A percentile compares a stretch with the other conserved stretches of the same genome.
These are phyloP conservation scores for Podarcis raffonei DNA, from an alignment of 2,113 vertebrate species.

Conservation along the genomic window DNA sequence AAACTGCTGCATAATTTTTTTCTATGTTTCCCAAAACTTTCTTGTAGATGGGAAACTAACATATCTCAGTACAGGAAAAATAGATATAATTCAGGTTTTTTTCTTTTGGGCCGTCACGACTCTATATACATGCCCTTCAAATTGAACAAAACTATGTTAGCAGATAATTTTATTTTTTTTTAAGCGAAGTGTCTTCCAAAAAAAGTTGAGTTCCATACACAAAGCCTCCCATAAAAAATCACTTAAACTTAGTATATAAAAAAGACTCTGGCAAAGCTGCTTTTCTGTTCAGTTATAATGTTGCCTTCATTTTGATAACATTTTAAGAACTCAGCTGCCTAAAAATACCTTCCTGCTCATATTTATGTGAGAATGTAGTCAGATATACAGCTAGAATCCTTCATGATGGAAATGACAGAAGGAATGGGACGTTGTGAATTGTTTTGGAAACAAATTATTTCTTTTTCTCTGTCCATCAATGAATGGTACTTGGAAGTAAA, in stretches of 20 bases:
- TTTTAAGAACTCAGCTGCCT: constrained; percentile 27
- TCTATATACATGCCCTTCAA: constrained; percentile 46
- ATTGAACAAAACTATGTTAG: constrained; percentile 52
- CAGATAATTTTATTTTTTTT: constrained; percentile 32
- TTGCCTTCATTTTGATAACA: constrained; percentile 44
- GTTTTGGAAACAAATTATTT: background rate
- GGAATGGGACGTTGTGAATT: constrained; percentile 50
- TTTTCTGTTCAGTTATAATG: constrained; percentile 28
- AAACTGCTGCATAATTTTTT: background rate
- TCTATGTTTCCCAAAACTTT: background rate
- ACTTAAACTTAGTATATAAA: constrained; percentile 13
- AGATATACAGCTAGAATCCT: constrained; percentile 26
- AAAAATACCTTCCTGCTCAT: constrained; percentile 6
- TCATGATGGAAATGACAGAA: constrained; percentile 24
- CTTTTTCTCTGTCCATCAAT: constrained; percentile 45
- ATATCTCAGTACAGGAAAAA: background rate
- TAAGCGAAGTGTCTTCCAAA: constrained; percentile 53
- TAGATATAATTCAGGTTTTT: background rate
- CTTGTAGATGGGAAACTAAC: background rate
- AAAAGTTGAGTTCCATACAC: constrained; percentile 43
- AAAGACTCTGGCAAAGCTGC: constrained; percentile 11
- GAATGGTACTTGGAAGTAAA: constrained; percentile 20
- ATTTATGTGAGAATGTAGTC: constrained; percentile 24
- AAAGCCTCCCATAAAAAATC: constrained; percentile 29
- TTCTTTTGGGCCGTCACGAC: background rate